Evolutionary conservation across 2,888 invertebrate species (phyloP).

Genomic region (Endotricha flammealis): DNA sequence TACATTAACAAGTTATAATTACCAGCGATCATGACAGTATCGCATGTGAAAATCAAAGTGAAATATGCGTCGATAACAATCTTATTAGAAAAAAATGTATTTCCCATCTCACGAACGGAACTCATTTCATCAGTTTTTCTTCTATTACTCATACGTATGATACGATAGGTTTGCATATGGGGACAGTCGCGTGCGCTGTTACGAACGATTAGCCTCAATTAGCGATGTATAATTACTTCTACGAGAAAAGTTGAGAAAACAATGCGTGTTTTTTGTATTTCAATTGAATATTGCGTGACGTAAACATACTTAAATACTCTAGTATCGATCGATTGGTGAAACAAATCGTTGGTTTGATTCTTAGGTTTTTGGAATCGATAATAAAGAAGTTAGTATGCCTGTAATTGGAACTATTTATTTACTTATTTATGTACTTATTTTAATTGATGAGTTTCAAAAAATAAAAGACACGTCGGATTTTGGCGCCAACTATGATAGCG

Average conservation of each 20-base stretch:
- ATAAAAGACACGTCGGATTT: too few relatives aligned
- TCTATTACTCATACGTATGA: constrained; percentile 24
- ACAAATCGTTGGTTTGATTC: too few relatives aligned
- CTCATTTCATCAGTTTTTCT: neutral
- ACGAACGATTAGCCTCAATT: constrained; percentile 58
- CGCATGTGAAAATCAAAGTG: neutral
- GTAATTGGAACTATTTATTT: too few relatives aligned
- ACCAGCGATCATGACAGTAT: neutral
- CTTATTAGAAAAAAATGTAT: neutral
- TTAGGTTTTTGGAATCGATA: too few relatives aligned
- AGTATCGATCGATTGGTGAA: too few relatives aligned
- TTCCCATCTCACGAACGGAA: constrained; percentile 5
- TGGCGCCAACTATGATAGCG: too few relatives aligned
- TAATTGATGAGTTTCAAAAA: too few relatives aligned
- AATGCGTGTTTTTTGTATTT: constrained; percentile 14
- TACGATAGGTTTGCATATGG: constrained; percentile 33
- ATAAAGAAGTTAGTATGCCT: too few relatives aligned
- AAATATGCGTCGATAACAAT: neutral
- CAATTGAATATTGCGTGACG: too few relatives aligned
- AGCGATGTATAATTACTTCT: constrained; percentile 43
- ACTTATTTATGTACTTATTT: too few relatives aligned
- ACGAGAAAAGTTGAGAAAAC: constrained; percentile 48
- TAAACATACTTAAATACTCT: too few relatives aligned
- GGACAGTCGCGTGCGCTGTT: constrained; percentile 39
- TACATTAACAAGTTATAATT: neutral